phyloP scores from a whole-genome alignment of 2,797 vertebrate species.

The Cheirogaleus major region DNA sequence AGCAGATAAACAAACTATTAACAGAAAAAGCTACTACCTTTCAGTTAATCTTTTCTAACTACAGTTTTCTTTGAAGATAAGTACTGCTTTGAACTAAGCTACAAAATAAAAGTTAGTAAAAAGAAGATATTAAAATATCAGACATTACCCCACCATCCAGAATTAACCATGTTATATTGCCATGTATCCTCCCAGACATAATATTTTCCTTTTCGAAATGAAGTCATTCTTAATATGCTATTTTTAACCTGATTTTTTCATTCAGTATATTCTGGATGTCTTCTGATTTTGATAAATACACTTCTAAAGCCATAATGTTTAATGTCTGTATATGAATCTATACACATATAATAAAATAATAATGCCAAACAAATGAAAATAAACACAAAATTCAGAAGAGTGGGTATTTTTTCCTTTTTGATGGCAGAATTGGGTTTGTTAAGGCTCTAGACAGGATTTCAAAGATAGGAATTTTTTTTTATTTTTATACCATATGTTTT shows the following conservation, averaged over 20 bases:
- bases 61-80: background rate
- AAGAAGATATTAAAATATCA: background rate
- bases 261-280: background rate
- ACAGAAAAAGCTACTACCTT: background rate
- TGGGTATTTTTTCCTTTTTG: background rate
- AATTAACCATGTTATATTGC: background rate
- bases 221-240: background rate
- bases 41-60: background rate
- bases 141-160: background rate
- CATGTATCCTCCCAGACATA: background rate
- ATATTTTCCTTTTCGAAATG: background rate
- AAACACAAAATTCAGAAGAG: background rate
- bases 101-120: background rate
- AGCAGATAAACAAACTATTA: background rate
- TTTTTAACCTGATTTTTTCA: background rate
- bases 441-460: background rate
- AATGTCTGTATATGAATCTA: background rate
- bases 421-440: background rate
- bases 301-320: background rate
- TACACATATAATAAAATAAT: background rate
- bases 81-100: background rate
- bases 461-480: background rate
- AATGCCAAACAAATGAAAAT: slow-evolving; percentile 22
- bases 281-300: background rate
- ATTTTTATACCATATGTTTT: background rate